Conservation (phyloP, 2,113 vertebrate genomes). For the Mystacornis crossleyi region DNA sequence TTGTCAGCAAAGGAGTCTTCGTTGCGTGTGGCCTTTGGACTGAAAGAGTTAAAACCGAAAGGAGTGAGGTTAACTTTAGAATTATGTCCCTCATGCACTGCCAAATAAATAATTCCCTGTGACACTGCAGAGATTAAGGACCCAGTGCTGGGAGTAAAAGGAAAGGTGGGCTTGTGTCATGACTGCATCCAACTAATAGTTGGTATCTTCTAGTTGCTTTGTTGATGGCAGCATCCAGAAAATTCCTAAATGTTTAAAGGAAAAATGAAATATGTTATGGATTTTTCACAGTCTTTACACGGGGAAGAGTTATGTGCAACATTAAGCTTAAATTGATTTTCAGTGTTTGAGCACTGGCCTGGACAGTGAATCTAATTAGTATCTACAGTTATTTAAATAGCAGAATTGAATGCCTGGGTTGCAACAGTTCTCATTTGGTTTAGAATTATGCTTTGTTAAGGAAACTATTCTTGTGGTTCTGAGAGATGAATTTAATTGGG, state of each 20-base stretch:
- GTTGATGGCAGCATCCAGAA: background rate
- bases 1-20: background rate
- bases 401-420: background rate
- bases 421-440: background rate
- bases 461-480: background rate
- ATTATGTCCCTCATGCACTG: accelerated
- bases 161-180: background rate
- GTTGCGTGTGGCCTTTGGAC: background rate
- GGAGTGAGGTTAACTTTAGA: background rate
- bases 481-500: background rate
- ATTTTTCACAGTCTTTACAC: slow-evolving; percentile 13
- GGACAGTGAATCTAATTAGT: background rate
- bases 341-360: background rate
- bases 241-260: background rate
- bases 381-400: slow-evolving; percentile 6
- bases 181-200: background rate
- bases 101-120: background rate
- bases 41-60: background rate
- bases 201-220: background rate
- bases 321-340: slow-evolving; percentile 50
- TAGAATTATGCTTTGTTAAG: background rate
- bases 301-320: slow-evolving; percentile 17
- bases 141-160: background rate
- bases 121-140: background rate
- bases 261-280: background rate